Evolutionary conservation across 2,113 vertebrate species (phyloP).

Genomic region (Petaurus breviceps): DNA sequence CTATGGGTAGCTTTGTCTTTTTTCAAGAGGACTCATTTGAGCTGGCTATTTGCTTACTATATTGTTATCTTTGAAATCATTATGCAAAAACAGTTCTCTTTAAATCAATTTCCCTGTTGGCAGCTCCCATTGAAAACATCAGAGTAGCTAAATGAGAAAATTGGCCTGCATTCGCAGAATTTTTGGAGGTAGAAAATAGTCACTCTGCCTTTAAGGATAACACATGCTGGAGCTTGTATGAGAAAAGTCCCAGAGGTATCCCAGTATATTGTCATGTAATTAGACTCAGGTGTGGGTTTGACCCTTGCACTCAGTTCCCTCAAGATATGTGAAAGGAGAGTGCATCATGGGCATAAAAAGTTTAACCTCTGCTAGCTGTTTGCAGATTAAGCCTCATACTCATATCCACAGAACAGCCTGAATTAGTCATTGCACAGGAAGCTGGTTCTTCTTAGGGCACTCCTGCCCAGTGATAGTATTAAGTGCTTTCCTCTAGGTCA

Average conservation of each 20-base stretch:
- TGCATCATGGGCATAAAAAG: conserved; percentile 57
- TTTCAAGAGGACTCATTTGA: conserved; percentile 34
- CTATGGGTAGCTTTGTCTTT: neutral
- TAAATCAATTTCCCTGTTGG: conserved; percentile 66
- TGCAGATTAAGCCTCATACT: conserved; percentile 13
- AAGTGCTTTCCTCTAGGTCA: neutral
- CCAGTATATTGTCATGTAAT: conserved; percentile 65
- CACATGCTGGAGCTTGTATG: conserved; percentile 66
- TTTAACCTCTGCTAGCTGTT: conserved; percentile 45
- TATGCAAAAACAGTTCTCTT: conserved; percentile 57
- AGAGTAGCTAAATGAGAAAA: conserved; percentile 60
- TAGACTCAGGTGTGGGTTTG: conserved; percentile 68
- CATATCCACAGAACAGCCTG: neutral
- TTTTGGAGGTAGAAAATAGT: conserved; percentile 60
- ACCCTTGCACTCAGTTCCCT: conserved; percentile 43
- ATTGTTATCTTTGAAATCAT: conserved; percentile 56
- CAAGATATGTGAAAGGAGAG: conserved; percentile 55
- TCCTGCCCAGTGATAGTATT: neutral
- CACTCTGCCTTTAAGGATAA: conserved; percentile 69
- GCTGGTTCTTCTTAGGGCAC: conserved; percentile 55
- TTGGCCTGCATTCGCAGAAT: conserved; percentile 56
- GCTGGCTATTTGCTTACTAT: conserved; percentile 23
- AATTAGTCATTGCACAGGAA: conserved; percentile 57
- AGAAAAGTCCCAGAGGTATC: conserved; percentile 56
- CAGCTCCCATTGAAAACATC: conserved; percentile 62